Percentiles rank a stretch among this genome's conserved stretches.
Evolutionary conservation across 2,113 vertebrate species (phyloP).

Genomic region (Chunga burmeisteri): DNA sequence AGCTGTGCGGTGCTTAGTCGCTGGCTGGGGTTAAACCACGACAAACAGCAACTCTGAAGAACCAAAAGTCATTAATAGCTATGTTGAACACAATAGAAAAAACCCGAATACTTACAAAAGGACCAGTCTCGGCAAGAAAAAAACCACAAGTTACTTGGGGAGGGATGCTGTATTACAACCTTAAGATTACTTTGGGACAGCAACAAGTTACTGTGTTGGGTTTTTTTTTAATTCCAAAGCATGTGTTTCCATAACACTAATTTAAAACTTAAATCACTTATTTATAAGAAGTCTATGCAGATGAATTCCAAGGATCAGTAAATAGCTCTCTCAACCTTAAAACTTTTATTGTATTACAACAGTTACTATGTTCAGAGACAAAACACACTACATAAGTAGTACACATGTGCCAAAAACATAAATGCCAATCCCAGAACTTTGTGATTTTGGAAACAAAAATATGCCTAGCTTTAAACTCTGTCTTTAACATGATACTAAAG

Average conservation of each 20-base stretch:
- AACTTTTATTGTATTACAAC: background rate
- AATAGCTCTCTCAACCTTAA: background rate
- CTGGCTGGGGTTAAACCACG: too few species aligned
- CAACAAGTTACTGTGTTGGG: background rate
- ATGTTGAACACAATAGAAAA: background rate
- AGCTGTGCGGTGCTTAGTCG: too few species aligned
- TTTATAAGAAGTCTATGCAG: background rate
- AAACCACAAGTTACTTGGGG: background rate
- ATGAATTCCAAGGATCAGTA: background rate
- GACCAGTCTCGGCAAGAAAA: background rate
- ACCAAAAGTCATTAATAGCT: background rate
- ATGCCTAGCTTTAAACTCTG: background rate
- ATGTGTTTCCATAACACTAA: background rate
- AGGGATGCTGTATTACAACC: background rate
- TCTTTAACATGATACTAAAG: background rate
- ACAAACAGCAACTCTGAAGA: background rate
- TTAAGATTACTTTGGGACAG: background rate
- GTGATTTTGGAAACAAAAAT: background rate
- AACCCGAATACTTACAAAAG: conserved; percentile 30
- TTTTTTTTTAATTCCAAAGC: background rate
- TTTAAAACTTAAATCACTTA: background rate
- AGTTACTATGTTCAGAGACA: background rate
- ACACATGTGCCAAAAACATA: background rate
- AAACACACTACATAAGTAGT: background rate
- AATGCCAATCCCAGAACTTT: background rate